Percentiles rank a stretch among this genome's conserved stretches.
phyloP scores from a whole-genome alignment of 1,140 invertebrate species.

The Chionoecetes opilio region DNA sequence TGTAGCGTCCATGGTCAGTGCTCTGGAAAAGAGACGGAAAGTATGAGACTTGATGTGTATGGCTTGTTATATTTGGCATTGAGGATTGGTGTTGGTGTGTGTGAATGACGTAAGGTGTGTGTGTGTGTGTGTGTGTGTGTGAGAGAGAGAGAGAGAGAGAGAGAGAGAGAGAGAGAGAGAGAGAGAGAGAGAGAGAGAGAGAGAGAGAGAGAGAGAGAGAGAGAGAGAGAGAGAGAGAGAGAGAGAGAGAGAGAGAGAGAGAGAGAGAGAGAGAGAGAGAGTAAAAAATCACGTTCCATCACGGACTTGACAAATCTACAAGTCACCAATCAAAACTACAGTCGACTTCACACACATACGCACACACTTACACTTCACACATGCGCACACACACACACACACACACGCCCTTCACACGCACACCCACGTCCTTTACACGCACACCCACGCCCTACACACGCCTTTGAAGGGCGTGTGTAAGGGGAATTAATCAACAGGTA shows the following conservation, averaged over 20 bases:
- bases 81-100: background rate
- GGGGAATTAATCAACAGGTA: background rate
- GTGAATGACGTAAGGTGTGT: background rate
- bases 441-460: no score
- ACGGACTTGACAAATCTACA: background rate
- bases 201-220: background rate
- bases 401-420: background rate
- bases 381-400: background rate
- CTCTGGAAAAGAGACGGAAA: background rate
- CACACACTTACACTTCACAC: background rate
- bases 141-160: conserved; percentile 1
- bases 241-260: no score
- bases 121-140: conserved; percentile 27
- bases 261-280: no score
- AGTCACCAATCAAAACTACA: background rate
- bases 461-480: no score
- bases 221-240: background rate
- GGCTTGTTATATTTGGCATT: background rate
- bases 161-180: no score
- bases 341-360: background rate
- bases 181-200: no score
- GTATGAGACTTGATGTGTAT: background rate
- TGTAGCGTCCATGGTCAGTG: background rate
- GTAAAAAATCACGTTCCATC: background rate
- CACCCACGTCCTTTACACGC: background rate